Evolutionary conservation across 2,888 invertebrate species (phyloP).

Genomic region (Drosophila ustulata): DNA sequence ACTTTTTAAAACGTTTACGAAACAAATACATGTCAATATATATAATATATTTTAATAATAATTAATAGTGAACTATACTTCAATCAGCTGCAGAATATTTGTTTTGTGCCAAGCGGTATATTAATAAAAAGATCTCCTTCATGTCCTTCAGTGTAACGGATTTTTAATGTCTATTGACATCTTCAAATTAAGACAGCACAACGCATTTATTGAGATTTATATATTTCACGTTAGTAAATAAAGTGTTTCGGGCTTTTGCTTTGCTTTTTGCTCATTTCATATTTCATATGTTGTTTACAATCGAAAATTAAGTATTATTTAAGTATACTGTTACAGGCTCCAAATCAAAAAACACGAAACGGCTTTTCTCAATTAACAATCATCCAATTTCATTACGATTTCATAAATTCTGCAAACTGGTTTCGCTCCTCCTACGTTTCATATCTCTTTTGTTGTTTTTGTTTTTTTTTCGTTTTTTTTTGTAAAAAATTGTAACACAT

Average conservation of each 20-base stretch:
- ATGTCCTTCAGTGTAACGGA: not conserved
- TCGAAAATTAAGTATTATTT: constrained; percentile 40
- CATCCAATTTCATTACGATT: constrained; percentile 40
- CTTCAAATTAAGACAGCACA: not conserved
- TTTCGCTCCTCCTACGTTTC: constrained; percentile 19
- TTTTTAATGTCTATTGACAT: not conserved
- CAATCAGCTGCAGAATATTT: no score
- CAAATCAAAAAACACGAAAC: constrained; percentile 41
- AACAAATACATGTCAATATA: no score
- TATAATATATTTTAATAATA: no score
- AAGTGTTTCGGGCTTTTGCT: constrained; percentile 45
- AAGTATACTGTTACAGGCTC: constrained; percentile 65
- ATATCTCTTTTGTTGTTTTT: no score
- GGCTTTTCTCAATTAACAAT: constrained; percentile 53
- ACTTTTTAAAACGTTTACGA: not conserved
- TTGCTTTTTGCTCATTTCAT: constrained; percentile 51
- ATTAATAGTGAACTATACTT: no score
- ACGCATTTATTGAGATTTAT: not conserved
- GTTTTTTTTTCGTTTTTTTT: constrained; percentile 12
- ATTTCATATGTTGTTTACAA: constrained; percentile 57
- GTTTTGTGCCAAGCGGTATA: no score
- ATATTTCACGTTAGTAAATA: constrained; percentile 51
- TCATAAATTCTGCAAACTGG: constrained; percentile 55
- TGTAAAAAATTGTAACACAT: constrained; percentile 47
- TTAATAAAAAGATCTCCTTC: no score